Evolutionary conservation across 2,797 vertebrate species (phyloP).

Genomic region (Scomberomorus guttatus): DNA sequence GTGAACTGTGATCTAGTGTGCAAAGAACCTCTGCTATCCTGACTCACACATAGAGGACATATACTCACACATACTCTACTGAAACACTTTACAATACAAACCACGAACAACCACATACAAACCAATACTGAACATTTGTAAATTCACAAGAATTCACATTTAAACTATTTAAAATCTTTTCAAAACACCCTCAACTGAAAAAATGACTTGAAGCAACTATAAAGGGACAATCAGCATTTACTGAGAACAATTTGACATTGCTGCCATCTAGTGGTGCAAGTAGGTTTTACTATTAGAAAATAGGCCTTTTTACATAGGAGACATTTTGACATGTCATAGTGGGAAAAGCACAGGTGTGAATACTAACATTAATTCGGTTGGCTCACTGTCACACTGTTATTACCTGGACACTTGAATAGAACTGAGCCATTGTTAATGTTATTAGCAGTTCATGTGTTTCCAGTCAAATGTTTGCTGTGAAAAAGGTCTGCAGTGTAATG

Average conservation of each 20-base stretch:
- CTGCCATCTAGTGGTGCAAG: conserved; percentile 64
- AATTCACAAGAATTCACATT: background rate
- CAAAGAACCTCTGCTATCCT: too few species aligned
- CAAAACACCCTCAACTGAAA: background rate
- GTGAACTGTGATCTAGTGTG: too few species aligned
- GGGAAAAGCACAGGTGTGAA: too few species aligned
- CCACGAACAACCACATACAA: too few species aligned
- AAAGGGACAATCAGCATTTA: background rate
- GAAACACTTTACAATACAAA: background rate
- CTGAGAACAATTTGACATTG: conserved; percentile 22
- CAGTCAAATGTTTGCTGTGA: background rate
- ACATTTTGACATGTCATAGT: too few species aligned
- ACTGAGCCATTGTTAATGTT: too few species aligned
- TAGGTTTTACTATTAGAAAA: background rate
- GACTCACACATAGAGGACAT: too few species aligned
- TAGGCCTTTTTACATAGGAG: background rate
- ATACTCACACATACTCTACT: background rate
- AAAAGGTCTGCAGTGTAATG: background rate
- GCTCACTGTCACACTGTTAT: too few species aligned
- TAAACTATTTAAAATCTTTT: background rate
- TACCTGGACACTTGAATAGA: too few species aligned
- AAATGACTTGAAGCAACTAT: background rate
- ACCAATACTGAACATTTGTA: background rate
- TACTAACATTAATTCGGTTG: too few species aligned
- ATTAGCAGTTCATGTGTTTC: too few species aligned